Evolutionary conservation across 2,113 vertebrate species (phyloP), one percentile per base, ranked within the genome.

Genomic region (Semnornis frantzii): DNA sequence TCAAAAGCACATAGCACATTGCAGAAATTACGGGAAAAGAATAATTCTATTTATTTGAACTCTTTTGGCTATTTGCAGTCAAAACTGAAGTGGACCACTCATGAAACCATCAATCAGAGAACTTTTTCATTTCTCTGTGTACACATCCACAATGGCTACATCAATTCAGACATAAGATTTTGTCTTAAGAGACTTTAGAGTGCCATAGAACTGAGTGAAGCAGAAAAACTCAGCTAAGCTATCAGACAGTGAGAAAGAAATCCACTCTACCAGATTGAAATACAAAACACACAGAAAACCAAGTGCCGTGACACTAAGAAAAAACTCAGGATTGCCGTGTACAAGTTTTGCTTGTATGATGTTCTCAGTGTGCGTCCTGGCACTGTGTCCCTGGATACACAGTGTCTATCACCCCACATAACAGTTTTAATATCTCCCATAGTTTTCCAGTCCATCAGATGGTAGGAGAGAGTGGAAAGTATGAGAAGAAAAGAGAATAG

Each of bases 61-160:
- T 73, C 31, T 54, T 76, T 42, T 34, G 21, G 33, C 68, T 91
- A 62, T 66, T 73, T 91, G 80, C 69, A 91, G 48, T 88, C 55
- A 65, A 82, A 92, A 76, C 55, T 82, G 57, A 92, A 95, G 72
- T 25, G 30, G 46, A 25, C 9, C 30, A 82, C 74, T 89, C 74
- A 62, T 34, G n/a, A 91, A 88, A 62, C 4, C 69, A 54, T 60
- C 54, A 39, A n/a, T 31, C 28, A 48, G 60, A 69, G 17, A 89
- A 71, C 24, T 75, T 83, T 64, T 90, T 85, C 65, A 91, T 87
- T 92, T 91, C 72, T 84, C 31, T 77, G 50, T 80, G 65, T 60
- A 92, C 44, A 77, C 37, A 86, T 19, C 63, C 15, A 1, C 44
- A 76, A 58, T 0, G 4, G n/a, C 59, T 79, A 7, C 33, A 91